A percentile compares a stretch with the other conserved stretches of the same genome.
Evolutionary conservation across 1,140 invertebrate genomes (phyloP).

Genomic region (Ceratina calcarata): DNA sequence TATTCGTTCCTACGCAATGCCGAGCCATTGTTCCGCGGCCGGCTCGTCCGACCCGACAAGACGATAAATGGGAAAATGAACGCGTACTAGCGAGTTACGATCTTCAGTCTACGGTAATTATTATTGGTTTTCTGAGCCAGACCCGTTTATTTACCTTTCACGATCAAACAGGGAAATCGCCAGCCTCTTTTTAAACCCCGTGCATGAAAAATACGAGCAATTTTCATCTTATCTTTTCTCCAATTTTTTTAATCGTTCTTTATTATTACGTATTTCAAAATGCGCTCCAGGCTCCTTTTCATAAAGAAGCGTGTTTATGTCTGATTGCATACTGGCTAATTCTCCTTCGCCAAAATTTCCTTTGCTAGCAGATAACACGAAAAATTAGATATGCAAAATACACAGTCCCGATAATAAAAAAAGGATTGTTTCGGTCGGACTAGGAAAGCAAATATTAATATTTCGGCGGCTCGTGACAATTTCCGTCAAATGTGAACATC

Average conservation of each 20-base stretch:
- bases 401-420: background rate
- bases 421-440: background rate
- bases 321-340: constrained; percentile 10
- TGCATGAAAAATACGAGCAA: background rate
- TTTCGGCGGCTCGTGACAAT: no score
- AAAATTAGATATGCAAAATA: background rate
- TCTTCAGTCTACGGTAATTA: constrained; percentile 35
- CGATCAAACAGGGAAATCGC: background rate
- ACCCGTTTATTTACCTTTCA: constrained; percentile 2
- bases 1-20: constrained; percentile 48
- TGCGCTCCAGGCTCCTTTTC: background rate
- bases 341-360: constrained; percentile 10
- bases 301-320: background rate
- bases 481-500: no score
- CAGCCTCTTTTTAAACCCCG: background rate
- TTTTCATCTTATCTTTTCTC: background rate
- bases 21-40: constrained; percentile 21
- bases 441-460: no score
- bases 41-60: constrained; percentile 22
- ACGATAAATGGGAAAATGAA: constrained; percentile 45
- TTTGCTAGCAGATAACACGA: background rate
- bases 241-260: background rate
- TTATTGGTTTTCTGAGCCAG: constrained; percentile 34
- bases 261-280: background rate
- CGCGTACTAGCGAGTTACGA: constrained; percentile 33